These are phyloP conservation scores for Ceuthmochares aereus DNA, from an alignment of 2,113 vertebrate species.

Conservation along the genomic window DNA sequence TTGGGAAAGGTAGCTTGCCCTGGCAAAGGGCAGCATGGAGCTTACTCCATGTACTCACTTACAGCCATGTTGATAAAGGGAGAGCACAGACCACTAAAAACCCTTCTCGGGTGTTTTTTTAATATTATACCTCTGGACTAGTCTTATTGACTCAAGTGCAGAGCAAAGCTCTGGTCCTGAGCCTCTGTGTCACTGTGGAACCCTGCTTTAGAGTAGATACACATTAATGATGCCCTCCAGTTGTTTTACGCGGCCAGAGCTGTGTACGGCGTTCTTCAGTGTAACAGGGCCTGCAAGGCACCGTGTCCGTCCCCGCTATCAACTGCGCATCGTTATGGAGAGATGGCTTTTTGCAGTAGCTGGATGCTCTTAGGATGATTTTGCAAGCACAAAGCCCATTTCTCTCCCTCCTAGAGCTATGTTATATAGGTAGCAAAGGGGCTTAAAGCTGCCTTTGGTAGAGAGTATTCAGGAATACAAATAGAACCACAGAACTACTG, in stretches of 20 bases:
- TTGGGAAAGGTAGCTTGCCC: accelerated
- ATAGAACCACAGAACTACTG: background rate
- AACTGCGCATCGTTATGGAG: accelerated
- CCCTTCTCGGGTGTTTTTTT: background rate
- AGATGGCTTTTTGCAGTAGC: background rate
- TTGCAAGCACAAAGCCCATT: background rate
- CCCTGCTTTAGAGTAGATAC: background rate
- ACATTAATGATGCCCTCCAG: background rate
- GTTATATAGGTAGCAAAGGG: background rate
- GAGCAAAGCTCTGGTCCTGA: background rate
- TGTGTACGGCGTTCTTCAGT: background rate
- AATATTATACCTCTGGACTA: background rate
- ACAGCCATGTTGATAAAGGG: background rate
- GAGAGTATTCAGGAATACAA: background rate
- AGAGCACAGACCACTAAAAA: background rate
- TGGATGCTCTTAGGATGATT: background rate
- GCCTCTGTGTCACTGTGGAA: background rate
- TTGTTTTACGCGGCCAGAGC: background rate
- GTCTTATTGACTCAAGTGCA: background rate
- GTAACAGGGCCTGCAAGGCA: background rate
- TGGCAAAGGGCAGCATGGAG: background rate
- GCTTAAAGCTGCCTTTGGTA: background rate
- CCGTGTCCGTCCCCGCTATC: background rate
- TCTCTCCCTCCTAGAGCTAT: background rate
- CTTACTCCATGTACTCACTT: accelerated